These are phyloP conservation scores for Panzeria rudis DNA, from an alignment of 2,888 invertebrate species.

Conservation along the genomic window DNA sequence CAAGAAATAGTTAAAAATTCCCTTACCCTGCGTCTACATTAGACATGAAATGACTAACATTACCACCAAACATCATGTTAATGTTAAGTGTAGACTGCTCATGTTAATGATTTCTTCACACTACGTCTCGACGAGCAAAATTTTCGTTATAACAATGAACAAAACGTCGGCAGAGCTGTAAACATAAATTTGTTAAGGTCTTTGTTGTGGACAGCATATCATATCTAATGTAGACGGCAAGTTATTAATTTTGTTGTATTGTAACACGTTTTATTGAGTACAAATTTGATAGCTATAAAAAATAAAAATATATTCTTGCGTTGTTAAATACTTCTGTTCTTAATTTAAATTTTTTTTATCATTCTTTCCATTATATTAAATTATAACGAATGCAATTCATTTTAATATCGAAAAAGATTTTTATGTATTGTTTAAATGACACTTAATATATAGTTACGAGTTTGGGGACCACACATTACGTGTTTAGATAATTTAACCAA, in stretches of 20 bases:
- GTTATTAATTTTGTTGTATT: neutral
- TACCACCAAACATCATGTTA: too few species aligned
- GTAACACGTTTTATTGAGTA: conserved; percentile 27
- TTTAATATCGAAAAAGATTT: conserved; percentile 12
- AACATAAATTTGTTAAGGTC: too few species aligned
- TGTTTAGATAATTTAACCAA: conserved; percentile 13
- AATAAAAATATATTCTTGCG: conserved; percentile 1
- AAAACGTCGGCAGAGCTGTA: too few species aligned
- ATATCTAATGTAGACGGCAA: too few species aligned
- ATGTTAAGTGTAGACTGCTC: too few species aligned
- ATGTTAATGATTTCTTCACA: too few species aligned
- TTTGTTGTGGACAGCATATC: too few species aligned
- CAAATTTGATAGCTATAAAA: conserved; percentile 5
- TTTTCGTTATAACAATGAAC: too few species aligned
- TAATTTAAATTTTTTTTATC: conserved; percentile 23
- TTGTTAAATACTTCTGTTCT: conserved; percentile 17
- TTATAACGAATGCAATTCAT: conserved; percentile 18
- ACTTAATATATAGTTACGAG: conserved; percentile 9
- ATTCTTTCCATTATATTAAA: neutral
- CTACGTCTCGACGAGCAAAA: too few species aligned
- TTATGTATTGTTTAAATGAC: conserved; percentile 15
- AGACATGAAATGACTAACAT: too few species aligned
- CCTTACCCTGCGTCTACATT: too few species aligned
- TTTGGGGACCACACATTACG: conserved; percentile 20
- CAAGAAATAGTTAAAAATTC: neutral